Evolutionary conservation across 2,797 vertebrate species (phyloP).

Genomic region (Kryptolebias ocellatus): DNA sequence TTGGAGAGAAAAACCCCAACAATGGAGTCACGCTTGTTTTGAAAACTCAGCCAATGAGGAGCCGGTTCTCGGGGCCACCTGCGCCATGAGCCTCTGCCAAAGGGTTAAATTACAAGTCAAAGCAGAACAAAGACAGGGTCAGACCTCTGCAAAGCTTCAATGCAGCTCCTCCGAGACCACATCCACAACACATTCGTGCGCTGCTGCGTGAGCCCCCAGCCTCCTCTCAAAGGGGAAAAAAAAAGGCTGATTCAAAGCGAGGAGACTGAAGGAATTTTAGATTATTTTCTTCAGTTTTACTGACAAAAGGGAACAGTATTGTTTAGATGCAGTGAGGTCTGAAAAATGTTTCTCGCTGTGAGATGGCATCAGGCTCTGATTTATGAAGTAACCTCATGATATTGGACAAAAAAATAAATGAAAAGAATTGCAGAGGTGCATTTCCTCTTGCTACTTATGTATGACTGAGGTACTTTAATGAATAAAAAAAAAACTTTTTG

Average conservation of each 20-base stretch:
- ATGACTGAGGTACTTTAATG: constrained; percentile 42
- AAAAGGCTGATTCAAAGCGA: constrained; percentile 38
- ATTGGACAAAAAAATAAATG: constrained; percentile 22
- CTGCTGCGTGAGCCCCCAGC: constrained; percentile 45
- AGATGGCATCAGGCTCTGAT: constrained; percentile 64
- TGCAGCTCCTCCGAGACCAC: constrained; percentile 58
- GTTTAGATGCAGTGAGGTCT: constrained; percentile 67
- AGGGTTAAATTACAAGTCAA: constrained; percentile 72
- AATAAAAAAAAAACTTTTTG: constrained; percentile 40
- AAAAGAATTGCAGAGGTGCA: constrained; percentile 26
- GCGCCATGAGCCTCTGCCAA: constrained; percentile 53
- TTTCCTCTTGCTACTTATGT: constrained; percentile 53
- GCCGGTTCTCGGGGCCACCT: constrained; percentile 63
- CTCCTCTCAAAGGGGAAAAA: constrained; percentile 22
- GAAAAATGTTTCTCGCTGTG: constrained; percentile 66
- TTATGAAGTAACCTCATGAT: constrained; percentile 41
- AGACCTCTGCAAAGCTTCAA: constrained; percentile 61
- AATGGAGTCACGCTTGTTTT: constrained; percentile 70
- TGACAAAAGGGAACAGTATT: constrained; percentile 44
- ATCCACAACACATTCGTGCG: constrained; percentile 28
- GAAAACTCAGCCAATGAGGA: constrained; percentile 66
- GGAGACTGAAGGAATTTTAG: constrained; percentile 39
- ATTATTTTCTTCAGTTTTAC: constrained; percentile 51
- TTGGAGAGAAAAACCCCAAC: constrained; percentile 70
- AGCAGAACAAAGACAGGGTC: constrained; percentile 73